These are phyloP conservation scores for Cryptotermes secundus DNA, from an alignment of 1,140 invertebrate genomes.

Conservation along the genomic window DNA sequence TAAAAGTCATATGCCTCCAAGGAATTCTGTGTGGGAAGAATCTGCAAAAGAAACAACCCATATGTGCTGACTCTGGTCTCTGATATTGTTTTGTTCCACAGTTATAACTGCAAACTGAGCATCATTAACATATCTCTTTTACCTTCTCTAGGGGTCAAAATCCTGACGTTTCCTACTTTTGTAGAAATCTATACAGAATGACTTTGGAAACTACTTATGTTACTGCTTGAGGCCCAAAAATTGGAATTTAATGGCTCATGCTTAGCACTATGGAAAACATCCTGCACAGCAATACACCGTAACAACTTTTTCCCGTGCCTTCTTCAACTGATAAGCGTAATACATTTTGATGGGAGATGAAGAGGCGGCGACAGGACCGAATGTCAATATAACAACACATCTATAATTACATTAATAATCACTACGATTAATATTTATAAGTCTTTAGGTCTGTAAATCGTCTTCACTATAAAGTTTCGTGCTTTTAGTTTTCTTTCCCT, in stretches of 20 bases:
- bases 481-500: slow-evolving; percentile 11
- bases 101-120: neutral
- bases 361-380: no score
- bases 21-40: no score
- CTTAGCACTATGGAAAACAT: neutral
- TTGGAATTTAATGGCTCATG: neutral
- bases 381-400: neutral
- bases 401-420: neutral
- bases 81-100: no score
- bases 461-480: slow-evolving; percentile 22
- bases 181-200: no score
- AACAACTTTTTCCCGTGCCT: neutral
- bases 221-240: neutral
- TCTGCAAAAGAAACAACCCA: no score
- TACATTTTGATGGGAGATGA: no score
- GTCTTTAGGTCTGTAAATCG: slow-evolving; percentile 5
- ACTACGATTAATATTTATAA: neutral
- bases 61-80: no score
- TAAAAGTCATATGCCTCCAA: no score
- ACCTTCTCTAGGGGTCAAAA: neutral
- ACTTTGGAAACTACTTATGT: no score
- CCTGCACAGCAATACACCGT: neutral
- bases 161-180: no score
- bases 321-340: slow-evolving; percentile 5
- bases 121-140: neutral